Conservation (phyloP, 2,797 vertebrate species). For the Leptatherina wallacei region DNA sequence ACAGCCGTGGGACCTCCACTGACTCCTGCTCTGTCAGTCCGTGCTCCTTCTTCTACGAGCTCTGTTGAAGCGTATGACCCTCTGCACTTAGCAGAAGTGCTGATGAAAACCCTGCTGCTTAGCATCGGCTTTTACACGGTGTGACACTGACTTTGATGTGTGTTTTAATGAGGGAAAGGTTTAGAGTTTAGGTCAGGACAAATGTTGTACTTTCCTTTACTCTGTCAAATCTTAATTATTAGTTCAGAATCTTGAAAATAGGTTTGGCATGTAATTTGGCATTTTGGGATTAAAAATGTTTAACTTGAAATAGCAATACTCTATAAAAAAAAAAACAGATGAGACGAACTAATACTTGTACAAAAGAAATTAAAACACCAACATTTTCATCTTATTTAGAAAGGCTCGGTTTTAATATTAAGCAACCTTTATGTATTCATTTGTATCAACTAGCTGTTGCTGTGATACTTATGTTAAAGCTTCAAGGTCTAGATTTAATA, state of each 20-base stretch:
- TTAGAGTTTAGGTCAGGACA: neutral
- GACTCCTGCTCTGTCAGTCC: constrained; percentile 60
- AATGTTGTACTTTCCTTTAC: neutral
- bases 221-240: neutral
- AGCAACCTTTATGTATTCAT: too few species aligned
- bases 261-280: neutral
- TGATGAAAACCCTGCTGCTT: constrained; percentile 85
- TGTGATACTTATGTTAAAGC: too few species aligned
- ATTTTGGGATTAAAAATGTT: neutral
- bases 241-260: neutral
- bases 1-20: constrained; percentile 68
- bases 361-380: too few species aligned
- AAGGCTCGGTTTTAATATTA: too few species aligned
- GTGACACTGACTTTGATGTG: constrained; percentile 23
- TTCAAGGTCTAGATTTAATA: neutral
- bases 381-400: too few species aligned
- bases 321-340: neutral
- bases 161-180: neutral
- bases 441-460: neutral
- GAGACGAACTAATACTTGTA: too few species aligned
- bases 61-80: constrained; percentile 78
- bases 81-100: constrained; percentile 84
- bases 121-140: constrained; percentile 88
- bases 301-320: neutral
- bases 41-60: constrained; percentile 67